Evolutionary conservation across 2,113 vertebrate genomes (phyloP).

Genomic region (Myxocyprinus asiaticus): DNA sequence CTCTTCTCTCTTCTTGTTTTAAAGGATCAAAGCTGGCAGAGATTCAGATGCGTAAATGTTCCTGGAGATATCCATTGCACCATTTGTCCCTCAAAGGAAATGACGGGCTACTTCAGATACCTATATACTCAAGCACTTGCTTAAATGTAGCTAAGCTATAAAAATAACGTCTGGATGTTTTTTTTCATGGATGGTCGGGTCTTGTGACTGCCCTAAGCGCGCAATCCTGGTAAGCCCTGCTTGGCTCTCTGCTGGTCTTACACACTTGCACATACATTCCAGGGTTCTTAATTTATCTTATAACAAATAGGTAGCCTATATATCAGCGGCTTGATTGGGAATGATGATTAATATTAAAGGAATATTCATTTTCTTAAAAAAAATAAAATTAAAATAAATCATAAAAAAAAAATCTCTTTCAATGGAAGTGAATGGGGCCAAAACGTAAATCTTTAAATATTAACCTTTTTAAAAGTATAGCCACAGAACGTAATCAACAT

Average conservation of each 20-base stretch:
- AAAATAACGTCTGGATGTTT: slow-evolving; percentile 58
- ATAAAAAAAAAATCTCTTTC: no score
- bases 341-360: no score
- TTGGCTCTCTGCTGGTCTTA: slow-evolving; percentile 24
- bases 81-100: slow-evolving; percentile 17
- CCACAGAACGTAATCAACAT: no score
- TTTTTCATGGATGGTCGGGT: slow-evolving; percentile 65
- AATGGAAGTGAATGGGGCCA: no score
- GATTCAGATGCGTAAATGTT: slow-evolving; percentile 13
- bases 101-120: not conserved
- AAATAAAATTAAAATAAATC: no score
- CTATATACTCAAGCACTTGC: not conserved
- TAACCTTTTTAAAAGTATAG: no score
- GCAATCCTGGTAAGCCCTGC: slow-evolving; percentile 55
- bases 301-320: not conserved
- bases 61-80: slow-evolving; percentile 32
- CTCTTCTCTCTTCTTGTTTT: not conserved
- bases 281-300: not conserved
- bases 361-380: no score
- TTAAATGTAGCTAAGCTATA: slow-evolving; percentile 54
- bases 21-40: not conserved
- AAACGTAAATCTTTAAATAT: no score
- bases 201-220: slow-evolving; percentile 70
- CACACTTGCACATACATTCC: not conserved
- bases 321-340: no score